A percentile compares a stretch with the other conserved stretches of the same genome.
Evolutionary conservation across 2,888 invertebrate genomes (phyloP).

Genomic region (Brenthis ino): DNA sequence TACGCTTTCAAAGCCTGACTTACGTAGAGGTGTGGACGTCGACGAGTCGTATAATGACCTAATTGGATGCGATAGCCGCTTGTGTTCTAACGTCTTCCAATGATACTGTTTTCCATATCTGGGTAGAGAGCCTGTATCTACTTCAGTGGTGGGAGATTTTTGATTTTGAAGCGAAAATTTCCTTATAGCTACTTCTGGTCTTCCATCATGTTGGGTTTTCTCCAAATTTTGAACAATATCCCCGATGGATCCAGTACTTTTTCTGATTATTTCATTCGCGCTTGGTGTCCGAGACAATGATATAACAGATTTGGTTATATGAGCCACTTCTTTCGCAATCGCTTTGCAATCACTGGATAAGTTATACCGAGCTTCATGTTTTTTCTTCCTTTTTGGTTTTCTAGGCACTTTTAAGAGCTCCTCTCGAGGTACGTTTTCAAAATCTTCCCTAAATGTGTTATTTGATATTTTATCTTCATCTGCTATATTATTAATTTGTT

Average conservation of each 20-base stretch:
- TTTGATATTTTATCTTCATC: conserved; percentile 72
- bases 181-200: conserved; percentile 48
- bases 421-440: conserved; percentile 60
- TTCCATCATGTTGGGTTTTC: conserved; percentile 46
- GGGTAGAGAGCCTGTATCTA: conserved; percentile 64
- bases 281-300: conserved; percentile 68
- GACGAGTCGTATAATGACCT: conserved; percentile 68
- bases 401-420: conserved; percentile 71
- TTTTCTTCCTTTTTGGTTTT: conserved; percentile 66
- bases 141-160: conserved; percentile 48
- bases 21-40: conserved; percentile 69
- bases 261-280: conserved; percentile 52
- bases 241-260: conserved; percentile 46
- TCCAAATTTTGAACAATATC: conserved; percentile 60
- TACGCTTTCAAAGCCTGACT: conserved; percentile 63
- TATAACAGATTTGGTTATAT: conserved; percentile 67
- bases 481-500: conserved; percentile 56
- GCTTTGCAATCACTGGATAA: conserved; percentile 24
- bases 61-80: conserved; percentile 71
- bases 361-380: conserved; percentile 45
- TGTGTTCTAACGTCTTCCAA: conserved; percentile 76
- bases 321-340: conserved; percentile 53
- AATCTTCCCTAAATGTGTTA: conserved; percentile 54
- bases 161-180: conserved; percentile 67
- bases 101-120: conserved; percentile 63